phyloP scores from a whole-genome alignment of 2,797 vertebrate species.

The Falco concolor region DNA sequence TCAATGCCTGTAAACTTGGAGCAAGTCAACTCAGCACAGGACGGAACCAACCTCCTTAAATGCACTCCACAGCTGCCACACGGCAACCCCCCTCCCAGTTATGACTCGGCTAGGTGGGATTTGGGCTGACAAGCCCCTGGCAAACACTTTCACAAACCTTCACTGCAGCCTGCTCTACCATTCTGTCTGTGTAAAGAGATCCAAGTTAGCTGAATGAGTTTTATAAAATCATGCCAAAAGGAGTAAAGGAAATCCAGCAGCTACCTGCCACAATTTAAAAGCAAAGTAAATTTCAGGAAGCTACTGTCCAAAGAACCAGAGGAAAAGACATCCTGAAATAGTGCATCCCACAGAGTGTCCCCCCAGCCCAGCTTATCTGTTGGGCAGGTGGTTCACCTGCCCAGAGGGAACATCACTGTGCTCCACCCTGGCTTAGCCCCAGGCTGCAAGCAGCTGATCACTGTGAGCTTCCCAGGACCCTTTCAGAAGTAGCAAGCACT shows the following conservation, averaged over 20 bases:
- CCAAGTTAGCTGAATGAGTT: neutral
- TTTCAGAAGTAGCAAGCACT: conserved; percentile 13
- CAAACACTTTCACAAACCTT: neutral
- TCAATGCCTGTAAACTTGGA: neutral
- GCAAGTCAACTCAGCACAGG: neutral
- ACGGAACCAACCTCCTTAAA: neutral
- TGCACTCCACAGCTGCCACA: neutral
- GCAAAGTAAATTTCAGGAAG: neutral
- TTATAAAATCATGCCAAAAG: neutral
- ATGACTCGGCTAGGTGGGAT: neutral
- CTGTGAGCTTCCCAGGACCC: neutral
- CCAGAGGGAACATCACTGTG: neutral
- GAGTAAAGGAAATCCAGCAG: neutral
- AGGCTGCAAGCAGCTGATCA: neutral
- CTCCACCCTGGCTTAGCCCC: neutral
- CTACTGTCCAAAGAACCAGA: neutral
- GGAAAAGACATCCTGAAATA: neutral
- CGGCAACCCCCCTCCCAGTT: neutral
- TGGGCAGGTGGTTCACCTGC: neutral
- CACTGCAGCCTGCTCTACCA: neutral
- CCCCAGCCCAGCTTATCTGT: neutral
- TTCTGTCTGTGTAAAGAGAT: neutral
- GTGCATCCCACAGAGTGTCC: neutral
- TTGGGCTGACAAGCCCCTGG: neutral
- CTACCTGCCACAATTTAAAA: neutral